Evolutionary conservation across 37 sponge, comb jelly and placozoan species (phyloP).

Genomic region (Ianthella basta): DNA sequence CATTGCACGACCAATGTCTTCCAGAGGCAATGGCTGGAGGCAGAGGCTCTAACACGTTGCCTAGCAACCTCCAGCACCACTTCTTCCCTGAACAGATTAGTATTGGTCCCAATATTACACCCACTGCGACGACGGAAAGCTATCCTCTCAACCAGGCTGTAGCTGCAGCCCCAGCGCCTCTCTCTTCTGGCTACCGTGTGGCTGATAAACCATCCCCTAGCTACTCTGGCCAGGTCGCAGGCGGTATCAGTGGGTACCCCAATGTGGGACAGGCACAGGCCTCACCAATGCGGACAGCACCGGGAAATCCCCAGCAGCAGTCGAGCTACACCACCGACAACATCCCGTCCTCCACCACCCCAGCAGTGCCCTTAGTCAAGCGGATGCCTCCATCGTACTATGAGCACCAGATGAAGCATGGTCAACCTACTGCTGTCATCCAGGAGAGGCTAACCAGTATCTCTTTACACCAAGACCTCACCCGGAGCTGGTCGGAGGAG

Average conservation of each 20-base stretch:
- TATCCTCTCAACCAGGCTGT: background rate
- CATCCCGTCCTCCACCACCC: slow-evolving; percentile 4
- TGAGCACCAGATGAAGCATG: slow-evolving; percentile 56
- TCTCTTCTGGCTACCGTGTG: background rate
- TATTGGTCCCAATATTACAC: too few species aligned
- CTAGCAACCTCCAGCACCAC: background rate
- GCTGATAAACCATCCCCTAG: too few species aligned
- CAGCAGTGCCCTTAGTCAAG: background rate
- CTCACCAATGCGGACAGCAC: background rate
- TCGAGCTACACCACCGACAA: slow-evolving; percentile 26
- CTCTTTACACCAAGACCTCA: slow-evolving; percentile 27
- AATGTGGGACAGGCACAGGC: background rate
- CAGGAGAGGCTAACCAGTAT: slow-evolving; percentile 69
- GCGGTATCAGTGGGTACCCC: background rate
- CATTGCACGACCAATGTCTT: background rate
- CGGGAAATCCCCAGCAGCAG: background rate
- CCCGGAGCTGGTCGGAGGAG: slow-evolving; percentile 82
- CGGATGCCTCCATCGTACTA: slow-evolving; percentile 47
- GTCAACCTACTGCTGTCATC: slow-evolving; percentile 35
- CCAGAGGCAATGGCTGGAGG: background rate
- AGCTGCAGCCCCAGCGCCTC: background rate
- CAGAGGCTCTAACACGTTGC: background rate
- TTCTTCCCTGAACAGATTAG: background rate
- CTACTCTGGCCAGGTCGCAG: too few species aligned
- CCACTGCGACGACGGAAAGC: background rate